phyloP scores from a whole-genome alignment of 2,113 vertebrate species.

The Lipophrys pholis region DNA sequence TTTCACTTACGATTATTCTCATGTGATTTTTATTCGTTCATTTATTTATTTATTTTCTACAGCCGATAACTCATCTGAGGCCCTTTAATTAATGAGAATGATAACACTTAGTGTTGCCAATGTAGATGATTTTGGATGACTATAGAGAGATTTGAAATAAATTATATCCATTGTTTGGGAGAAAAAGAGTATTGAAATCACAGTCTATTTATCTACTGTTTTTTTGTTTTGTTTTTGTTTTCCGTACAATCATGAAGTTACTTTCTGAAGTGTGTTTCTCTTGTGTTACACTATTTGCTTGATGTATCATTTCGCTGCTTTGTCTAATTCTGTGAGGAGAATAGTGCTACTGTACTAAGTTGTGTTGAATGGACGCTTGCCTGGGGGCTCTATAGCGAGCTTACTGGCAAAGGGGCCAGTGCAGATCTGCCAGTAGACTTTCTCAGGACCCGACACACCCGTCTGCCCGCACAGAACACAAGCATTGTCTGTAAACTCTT shows the following conservation, averaged over 20 bases:
- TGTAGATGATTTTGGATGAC: slow-evolving; percentile 40
- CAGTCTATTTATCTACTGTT: slow-evolving; percentile 6
- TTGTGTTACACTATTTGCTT: slow-evolving; percentile 20
- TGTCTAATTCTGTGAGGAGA: slow-evolving; percentile 50
- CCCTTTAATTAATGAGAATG: slow-evolving; percentile 52
- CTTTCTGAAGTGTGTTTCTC: slow-evolving; percentile 30
- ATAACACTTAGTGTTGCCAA: slow-evolving; percentile 28
- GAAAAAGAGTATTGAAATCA: slow-evolving; percentile 37
- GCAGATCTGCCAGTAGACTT: slow-evolving; percentile 32
- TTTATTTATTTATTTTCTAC: background rate
- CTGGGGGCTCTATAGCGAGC: slow-evolving; percentile 24
- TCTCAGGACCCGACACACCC: slow-evolving; percentile 26
- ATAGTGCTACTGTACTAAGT: slow-evolving; percentile 16
- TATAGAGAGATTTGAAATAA: slow-evolving; percentile 7
- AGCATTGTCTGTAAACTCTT: slow-evolving; percentile 31
- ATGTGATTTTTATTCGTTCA: slow-evolving; percentile 52
- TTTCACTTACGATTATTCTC: slow-evolving; percentile 74
- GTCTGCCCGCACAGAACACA: slow-evolving; percentile 34
- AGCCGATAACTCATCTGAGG: slow-evolving; percentile 53
- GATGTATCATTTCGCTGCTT: slow-evolving; percentile 35
- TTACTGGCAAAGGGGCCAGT: slow-evolving; percentile 32
- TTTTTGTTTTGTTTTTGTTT: too few relatives aligned
- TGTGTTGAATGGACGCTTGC: slow-evolving; percentile 24
- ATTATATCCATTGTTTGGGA: background rate
- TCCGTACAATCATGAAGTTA: slow-evolving; percentile 24